phyloP scores from a whole-genome alignment of 2,888 invertebrate species.

The Aphidoletes aphidimyza region DNA sequence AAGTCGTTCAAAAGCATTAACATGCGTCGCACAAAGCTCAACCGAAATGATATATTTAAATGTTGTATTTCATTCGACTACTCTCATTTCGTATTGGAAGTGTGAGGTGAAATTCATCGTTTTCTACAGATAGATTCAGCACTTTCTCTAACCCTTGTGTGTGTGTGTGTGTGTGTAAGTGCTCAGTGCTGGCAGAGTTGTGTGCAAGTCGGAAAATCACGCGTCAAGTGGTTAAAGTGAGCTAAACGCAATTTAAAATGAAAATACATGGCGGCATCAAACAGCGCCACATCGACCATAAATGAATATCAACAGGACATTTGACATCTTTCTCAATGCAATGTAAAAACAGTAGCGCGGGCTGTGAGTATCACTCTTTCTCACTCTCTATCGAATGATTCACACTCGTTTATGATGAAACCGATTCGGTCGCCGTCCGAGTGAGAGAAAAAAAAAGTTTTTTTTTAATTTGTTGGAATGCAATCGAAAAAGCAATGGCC shows the following conservation, averaged over 20 bases:
- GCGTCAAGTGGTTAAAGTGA: constrained; percentile 40
- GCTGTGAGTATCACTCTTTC: too few species aligned
- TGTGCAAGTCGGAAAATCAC: constrained; percentile 32
- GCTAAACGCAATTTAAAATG: constrained; percentile 42
- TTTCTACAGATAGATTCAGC: too few species aligned
- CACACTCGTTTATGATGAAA: too few species aligned
- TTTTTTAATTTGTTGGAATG: too few species aligned
- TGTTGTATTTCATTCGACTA: constrained; percentile 31
- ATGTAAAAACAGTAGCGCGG: too few species aligned
- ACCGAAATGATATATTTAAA: constrained; percentile 35
- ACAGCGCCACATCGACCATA: constrained; percentile 22
- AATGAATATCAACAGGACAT: constrained; percentile 27
- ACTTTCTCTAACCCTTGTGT: not conserved
- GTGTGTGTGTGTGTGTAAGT: not conserved
- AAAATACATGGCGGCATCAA: constrained; percentile 17
- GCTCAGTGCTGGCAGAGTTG: not conserved
- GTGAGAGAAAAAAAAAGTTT: too few species aligned
- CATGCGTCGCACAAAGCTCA: constrained; percentile 35
- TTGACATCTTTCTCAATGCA: too few species aligned
- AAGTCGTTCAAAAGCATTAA: constrained; percentile 48
- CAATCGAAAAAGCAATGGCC: too few species aligned
- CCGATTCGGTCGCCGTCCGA: too few species aligned
- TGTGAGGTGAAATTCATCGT: not conserved
- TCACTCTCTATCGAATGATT: too few species aligned
- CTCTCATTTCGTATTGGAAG: not conserved